Conservation (phyloP, 1,140 invertebrate species). For the Hylaeus anthracinus region DNA sequence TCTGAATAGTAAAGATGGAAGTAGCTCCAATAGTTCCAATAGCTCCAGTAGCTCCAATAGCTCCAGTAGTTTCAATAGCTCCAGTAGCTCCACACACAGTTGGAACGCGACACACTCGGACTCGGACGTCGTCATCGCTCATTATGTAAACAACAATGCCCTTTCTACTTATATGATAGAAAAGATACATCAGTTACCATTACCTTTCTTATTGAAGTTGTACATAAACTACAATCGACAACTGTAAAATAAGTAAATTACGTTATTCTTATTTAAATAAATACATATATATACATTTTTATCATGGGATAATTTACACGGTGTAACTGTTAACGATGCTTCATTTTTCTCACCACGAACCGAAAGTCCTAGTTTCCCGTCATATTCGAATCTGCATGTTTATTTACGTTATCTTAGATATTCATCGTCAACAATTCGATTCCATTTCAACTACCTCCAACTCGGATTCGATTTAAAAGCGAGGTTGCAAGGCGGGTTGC, state of each 20-base stretch:
- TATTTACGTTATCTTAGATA: not conserved
- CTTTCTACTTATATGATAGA: constrained; percentile 78
- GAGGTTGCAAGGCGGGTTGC: too few species aligned
- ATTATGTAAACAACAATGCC: constrained; percentile 61
- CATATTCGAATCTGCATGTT: not conserved
- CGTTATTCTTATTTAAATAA: constrained; percentile 54
- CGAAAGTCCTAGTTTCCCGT: not conserved
- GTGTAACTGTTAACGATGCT: not conserved
- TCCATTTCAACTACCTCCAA: too few species aligned
- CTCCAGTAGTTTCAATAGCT: too few species aligned
- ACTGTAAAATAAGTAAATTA: constrained; percentile 64
- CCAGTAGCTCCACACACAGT: too few species aligned
- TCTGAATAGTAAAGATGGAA: too few species aligned
- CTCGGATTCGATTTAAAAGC: too few species aligned
- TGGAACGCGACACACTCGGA: too few species aligned
- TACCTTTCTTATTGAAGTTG: constrained; percentile 81
- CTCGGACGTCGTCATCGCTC: constrained; percentile 1
- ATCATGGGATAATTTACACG: constrained; percentile 26
- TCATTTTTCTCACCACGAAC: not conserved
- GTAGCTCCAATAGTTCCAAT: too few species aligned
- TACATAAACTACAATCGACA: constrained; percentile 82
- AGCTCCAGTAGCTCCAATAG: too few species aligned
- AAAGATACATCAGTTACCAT: constrained; percentile 81
- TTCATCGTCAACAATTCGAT: too few species aligned
- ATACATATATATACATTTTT: constrained; percentile 41